Base-by-base conservation (phyloP, 2,797 vertebrate genomes). In the Gadopsis bispinosus region DNA sequence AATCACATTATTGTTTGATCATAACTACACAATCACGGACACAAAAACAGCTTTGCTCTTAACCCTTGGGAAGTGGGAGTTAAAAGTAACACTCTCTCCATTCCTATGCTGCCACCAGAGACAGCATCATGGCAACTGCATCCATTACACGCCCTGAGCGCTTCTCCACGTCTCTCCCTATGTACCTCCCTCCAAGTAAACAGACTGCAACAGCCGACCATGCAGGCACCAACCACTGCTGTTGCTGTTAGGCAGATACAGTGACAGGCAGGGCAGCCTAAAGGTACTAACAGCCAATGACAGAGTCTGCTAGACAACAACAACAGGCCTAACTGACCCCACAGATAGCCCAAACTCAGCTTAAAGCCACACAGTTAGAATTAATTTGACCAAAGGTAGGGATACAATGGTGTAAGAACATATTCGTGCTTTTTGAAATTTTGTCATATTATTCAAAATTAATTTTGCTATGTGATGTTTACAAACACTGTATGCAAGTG, bases 51-150 rank as follows among this genome's bases (percentile, higher is more conserved):
- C 41, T 51, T 58, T 61, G 58, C 61, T 58, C 9, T 47, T 35
- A 55, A 41, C 61, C 65, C 29, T 1, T 1, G 54, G 41, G 58
- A 79, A 63, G 37, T n/a, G 26, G 10, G 51, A 62, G 69, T 76
- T 81, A 66, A 78, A 80, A 69, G 66, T 31, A 59, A 72, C 53
- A 64, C 78, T 50, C 37, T 65, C 50, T 60, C 73, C 29, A 26
- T 65, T 43, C 51, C 16, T 55, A n/a, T 45, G 55, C 39, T 73
- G 69, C 72, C 84, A 79, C 65, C 75, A 77, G 73, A 86, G 79
- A 90, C 58, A 7, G 71, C 80, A 71, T 87, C 88, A 84, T 83
- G 64, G 84, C 82, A 89, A 88, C 87, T 35, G 55, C 16, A 80
- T 20, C 69, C 51, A 73, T 73, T 14, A 37, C 66, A 53, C 12